Base-by-base conservation (phyloP, 2,113 vertebrate species). In the Vulpes vulpes region DNA sequence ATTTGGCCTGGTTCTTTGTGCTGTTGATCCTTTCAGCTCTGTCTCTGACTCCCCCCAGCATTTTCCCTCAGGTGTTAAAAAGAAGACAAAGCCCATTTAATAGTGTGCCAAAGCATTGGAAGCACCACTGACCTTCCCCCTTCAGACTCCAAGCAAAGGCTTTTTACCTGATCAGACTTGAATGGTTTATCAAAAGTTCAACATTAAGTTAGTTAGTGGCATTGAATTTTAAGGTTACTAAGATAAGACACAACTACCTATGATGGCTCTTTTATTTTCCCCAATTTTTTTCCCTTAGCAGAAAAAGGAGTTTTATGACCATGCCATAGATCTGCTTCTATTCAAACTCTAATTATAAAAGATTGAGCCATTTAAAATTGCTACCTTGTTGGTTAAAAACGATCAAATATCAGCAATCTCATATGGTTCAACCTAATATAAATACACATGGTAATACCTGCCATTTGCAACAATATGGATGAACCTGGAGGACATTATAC, bases 301-400 rank as follows among this genome's bases (percentile, higher is more conserved):
- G 23, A 89, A 95, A 79, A 84, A 25, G 10, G 53, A 92, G 25
- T 92, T 84, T 80, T 5, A 55, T 88, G 85, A 74, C 15, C 20
- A 17, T 9, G 10, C 51, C 82, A 74, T 67, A 60, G 22, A 88
- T 80, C 73, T 87, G 62, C 38, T 93, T 95, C 69, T 55, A 69
- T 62, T 85, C 51, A 82, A 82, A 51, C n/a, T 89, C 65, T 86
- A 76, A 95, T 78, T 94, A 82, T 12, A 85, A 3, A 65, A 53
- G 38, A 2, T 19, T 94, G 83, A 92, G n/a, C 62, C 76, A 95
- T 55, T 82, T 30, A 51, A 85, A 96, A 84, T 43, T 84, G 30
- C 38, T 87, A 32, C 60, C 51, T 80, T 94, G 27, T 93, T 32
- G 32, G n/a, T 38, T 53, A 89, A 85, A 94, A 83, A 65, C n/a